Evolutionary conservation across 2,113 vertebrate genomes (phyloP).

Genomic region (Engraulis encrasicolus): DNA sequence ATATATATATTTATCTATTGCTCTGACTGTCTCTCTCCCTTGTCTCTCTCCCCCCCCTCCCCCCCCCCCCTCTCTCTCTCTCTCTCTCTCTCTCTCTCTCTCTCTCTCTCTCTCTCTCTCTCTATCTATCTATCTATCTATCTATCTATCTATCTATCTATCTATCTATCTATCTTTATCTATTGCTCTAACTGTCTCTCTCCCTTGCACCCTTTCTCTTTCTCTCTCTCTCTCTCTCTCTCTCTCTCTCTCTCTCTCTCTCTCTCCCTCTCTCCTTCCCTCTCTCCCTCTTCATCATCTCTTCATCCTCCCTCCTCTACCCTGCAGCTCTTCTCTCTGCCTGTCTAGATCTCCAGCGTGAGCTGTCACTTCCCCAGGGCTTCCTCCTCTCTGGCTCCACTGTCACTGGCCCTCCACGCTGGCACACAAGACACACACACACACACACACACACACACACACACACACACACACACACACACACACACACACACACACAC

Average conservation of each 20-base stretch:
- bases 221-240: too few species aligned
- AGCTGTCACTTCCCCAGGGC: conserved; percentile 10
- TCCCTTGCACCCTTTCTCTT: too few species aligned
- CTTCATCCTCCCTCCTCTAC: neutral
- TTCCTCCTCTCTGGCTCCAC: neutral
- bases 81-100: neutral
- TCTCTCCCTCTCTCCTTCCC: neutral
- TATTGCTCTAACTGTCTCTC: too few species aligned
- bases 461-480: conserved; percentile 10
- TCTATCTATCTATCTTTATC: too few species aligned
- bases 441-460: neutral
- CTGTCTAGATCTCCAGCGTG: neutral
- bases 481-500: neutral
- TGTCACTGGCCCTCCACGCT: neutral
- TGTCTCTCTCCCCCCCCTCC: neutral
- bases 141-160: too few species aligned
- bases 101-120: neutral
- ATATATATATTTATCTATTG: too few species aligned
- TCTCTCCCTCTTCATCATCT: neutral
- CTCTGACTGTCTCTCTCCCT: neutral
- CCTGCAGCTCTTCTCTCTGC: neutral
- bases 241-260: too few species aligned
- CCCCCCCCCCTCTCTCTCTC: neutral
- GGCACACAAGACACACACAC: too few species aligned
- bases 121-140: too few species aligned